phyloP scores from a whole-genome alignment of 2,797 vertebrate genomes.

The Borostomias antarcticus region DNA sequence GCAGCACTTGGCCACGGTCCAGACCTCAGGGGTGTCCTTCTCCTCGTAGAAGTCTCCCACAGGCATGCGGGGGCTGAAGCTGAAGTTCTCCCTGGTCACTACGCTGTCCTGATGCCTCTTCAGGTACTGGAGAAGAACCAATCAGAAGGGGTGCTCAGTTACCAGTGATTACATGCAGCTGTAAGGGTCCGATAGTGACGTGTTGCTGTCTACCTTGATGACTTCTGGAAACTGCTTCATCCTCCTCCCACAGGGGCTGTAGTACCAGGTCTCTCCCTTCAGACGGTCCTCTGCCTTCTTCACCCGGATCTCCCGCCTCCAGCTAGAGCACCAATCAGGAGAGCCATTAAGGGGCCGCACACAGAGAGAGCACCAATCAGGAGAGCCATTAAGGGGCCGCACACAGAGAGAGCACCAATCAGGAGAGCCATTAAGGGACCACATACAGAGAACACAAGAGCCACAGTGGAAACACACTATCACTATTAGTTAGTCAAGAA shows the following conservation, averaged over 20 bases:
- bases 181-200: neutral
- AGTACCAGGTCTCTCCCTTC: slow-evolving; percentile 98
- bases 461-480: neutral
- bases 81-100: slow-evolving; percentile 94
- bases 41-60: slow-evolving; percentile 97
- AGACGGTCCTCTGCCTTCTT: slow-evolving; percentile 87
- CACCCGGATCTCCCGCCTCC: slow-evolving; percentile 93
- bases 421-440: neutral
- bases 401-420: no score
- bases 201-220: slow-evolving; percentile 84
- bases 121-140: slow-evolving; percentile 80
- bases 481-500: neutral
- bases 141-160: neutral
- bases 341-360: no score
- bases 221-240: slow-evolving; percentile 99
- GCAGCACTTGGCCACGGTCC: no score
- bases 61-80: slow-evolving; percentile 97
- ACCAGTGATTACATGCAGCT: neutral
- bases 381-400: no score
- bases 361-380: no score
- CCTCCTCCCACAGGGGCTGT: slow-evolving; percentile 93
- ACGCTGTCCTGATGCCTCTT: slow-evolving; percentile 84
- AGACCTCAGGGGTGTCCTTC: slow-evolving; percentile 87
- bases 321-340: no score
- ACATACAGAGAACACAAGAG: neutral